Evolutionary conservation across 1,140 invertebrate species (phyloP).

Genomic region (Bacillus rossius): DNA sequence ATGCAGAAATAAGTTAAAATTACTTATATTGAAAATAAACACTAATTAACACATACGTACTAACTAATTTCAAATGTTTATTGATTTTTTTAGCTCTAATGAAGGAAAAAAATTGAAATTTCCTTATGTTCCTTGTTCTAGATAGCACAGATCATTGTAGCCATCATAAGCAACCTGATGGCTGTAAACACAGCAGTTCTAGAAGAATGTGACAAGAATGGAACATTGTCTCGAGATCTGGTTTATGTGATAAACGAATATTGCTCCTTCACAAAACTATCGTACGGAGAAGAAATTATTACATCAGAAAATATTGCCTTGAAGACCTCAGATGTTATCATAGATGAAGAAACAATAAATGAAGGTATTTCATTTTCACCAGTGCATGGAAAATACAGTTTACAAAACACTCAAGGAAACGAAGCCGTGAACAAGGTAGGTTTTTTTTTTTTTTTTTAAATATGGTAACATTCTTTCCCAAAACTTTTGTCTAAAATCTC

Average conservation of each 20-base stretch:
- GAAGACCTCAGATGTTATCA: constrained; percentile 6
- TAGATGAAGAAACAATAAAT: not conserved
- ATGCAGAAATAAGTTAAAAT: no score
- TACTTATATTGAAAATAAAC: no score
- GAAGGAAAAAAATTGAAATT: no score
- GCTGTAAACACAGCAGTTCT: constrained; percentile 32
- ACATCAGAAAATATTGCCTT: constrained; percentile 27
- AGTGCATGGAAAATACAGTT: not conserved
- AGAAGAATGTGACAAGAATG: constrained; percentile 22
- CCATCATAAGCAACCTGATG: constrained; percentile 36
- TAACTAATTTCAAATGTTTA: no score
- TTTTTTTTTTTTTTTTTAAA: not conserved
- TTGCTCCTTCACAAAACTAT: constrained; percentile 24
- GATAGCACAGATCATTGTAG: constrained; percentile 33
- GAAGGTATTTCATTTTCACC: not conserved
- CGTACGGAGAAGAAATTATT: constrained; percentile 23
- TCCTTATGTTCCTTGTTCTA: constrained; percentile 9
- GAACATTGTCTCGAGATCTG: constrained; percentile 18
- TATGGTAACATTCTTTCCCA: not conserved
- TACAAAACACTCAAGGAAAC: not conserved
- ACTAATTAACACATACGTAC: no score
- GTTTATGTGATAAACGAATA: constrained; percentile 32
- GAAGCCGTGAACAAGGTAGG: not conserved
- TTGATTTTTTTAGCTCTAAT: no score
- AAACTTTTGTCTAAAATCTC: no score